A percentile compares a stretch with the other conserved stretches of the same genome.
Conservation (phyloP, 2,113 vertebrate species). For the Reinhardtius hippoglossoides region DNA sequence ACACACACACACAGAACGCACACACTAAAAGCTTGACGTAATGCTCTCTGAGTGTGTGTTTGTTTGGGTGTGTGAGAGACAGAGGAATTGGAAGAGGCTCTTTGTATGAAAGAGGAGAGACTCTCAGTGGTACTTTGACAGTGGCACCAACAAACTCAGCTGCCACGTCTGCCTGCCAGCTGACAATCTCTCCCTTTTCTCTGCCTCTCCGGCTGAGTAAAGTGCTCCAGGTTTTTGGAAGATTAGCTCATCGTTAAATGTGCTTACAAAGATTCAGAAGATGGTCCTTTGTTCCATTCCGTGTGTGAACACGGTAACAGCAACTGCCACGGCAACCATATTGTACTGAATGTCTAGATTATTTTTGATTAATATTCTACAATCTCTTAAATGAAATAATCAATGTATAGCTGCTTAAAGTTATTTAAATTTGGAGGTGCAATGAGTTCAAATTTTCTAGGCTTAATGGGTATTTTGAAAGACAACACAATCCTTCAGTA, state of each 20-base stretch:
- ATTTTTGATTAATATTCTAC: too few relatives aligned
- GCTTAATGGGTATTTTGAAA: too few relatives aligned
- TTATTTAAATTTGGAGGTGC: too few relatives aligned
- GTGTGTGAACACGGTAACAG: too few relatives aligned
- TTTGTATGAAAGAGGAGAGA: slow-evolving; percentile 42
- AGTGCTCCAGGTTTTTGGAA: slow-evolving; percentile 18
- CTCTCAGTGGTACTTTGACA: slow-evolving; percentile 48
- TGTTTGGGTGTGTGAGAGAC: slow-evolving; percentile 17
- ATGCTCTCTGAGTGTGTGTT: slow-evolving; percentile 32
- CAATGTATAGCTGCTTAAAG: too few relatives aligned
- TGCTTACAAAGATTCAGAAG: neutral
- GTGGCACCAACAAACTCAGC: slow-evolving; percentile 30
- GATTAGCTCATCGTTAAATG: slow-evolving; percentile 14
- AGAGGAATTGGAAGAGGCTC: slow-evolving; percentile 29
- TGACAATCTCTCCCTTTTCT: slow-evolving; percentile 32
- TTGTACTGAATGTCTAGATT: too few relatives aligned
- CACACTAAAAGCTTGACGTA: slow-evolving; percentile 33
- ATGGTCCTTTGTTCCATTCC: neutral
- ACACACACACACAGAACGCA: neutral
- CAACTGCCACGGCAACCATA: too few relatives aligned
- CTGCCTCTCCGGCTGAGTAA: slow-evolving; percentile 11
- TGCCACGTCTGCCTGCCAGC: slow-evolving; percentile 53
- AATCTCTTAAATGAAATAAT: too few relatives aligned
- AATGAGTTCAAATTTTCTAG: too few relatives aligned
- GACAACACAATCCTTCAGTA: too few relatives aligned